These are phyloP conservation scores for Hydrozoanthus gracilis DNA, from an alignment of 92 coral and sea anemone species.

Conservation along the genomic window DNA sequence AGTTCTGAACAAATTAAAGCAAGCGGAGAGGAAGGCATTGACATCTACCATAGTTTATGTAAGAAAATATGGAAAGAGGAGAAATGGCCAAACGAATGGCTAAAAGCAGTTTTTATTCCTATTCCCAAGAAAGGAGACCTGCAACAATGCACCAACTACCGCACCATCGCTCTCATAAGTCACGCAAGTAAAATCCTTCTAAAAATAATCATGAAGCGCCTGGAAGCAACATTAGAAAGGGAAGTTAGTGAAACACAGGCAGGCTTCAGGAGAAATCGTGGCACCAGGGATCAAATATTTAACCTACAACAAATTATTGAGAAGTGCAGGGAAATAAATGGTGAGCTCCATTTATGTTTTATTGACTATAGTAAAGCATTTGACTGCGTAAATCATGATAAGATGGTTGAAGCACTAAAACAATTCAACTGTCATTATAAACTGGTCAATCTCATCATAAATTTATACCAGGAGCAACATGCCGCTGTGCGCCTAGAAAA, in stretches of 20 bases:
- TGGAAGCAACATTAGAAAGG: background rate
- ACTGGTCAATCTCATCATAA: too few species aligned
- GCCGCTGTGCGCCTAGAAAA: too few species aligned
- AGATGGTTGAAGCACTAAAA: too few species aligned
- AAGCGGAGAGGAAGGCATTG: conserved; percentile 23
- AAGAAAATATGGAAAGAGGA: conserved; percentile 23
- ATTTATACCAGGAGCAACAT: too few species aligned
- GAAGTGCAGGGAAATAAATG: too few species aligned
- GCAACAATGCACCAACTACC: background rate
- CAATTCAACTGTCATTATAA: too few species aligned
- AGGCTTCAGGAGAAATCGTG: background rate
- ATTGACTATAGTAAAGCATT: too few species aligned
- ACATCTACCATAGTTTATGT: conserved; percentile 7
- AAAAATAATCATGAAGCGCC: background rate
- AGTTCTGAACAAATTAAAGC: conserved; percentile 21
- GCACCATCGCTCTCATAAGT: background rate
- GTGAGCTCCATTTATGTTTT: too few species aligned
- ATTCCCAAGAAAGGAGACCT: conserved; percentile 15
- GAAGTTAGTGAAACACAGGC: background rate
- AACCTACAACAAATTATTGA: too few species aligned
- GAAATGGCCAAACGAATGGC: background rate
- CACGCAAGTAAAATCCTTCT: background rate
- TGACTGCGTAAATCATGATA: too few species aligned
- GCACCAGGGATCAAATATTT: too few species aligned
- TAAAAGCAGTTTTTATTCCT: background rate